These are phyloP conservation scores for Neuroscelio doddi DNA, from an alignment of 2,888 invertebrate genomes.

Conservation along the genomic window DNA sequence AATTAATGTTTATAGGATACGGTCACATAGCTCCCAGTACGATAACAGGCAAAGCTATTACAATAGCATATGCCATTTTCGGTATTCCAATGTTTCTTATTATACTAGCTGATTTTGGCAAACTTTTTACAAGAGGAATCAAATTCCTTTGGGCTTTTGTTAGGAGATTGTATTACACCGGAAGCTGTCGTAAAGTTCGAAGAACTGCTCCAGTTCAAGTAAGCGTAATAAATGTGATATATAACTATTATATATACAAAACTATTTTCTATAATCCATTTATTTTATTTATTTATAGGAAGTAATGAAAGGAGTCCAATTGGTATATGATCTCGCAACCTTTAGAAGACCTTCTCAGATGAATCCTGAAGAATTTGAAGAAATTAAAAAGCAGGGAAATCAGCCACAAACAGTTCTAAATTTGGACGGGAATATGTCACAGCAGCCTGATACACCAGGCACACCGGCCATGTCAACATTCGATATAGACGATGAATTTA, in stretches of 20 bases:
- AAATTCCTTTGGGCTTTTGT: constrained; percentile 94
- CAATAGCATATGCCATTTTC: constrained; percentile 94
- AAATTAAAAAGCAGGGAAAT: constrained; percentile 61
- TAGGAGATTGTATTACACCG: constrained; percentile 87
- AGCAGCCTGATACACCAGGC: constrained; percentile 76
- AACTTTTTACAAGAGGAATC: constrained; percentile 88
- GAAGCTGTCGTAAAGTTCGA: constrained; percentile 85
- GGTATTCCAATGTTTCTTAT: constrained; percentile 97
- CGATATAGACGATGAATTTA: constrained; percentile 93
- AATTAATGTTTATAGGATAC: constrained; percentile 94
- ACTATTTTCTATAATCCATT: too few relatives aligned
- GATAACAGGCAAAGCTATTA: constrained; percentile 86
- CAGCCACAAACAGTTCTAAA: constrained; percentile 59
- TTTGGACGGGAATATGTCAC: constrained; percentile 72
- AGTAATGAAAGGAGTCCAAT: constrained; percentile 87
- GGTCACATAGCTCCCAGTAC: constrained; percentile 97
- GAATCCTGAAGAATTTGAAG: constrained; percentile 76
- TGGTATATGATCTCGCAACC: constrained; percentile 85
- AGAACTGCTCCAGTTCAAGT: constrained; percentile 85
- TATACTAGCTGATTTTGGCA: constrained; percentile 95
- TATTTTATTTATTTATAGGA: constrained; percentile 74
- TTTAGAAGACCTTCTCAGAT: constrained; percentile 82
- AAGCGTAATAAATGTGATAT: constrained; percentile 29
- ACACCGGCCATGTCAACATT: constrained; percentile 86
- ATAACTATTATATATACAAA: background rate